Conservation (phyloP, 2,888 invertebrate species). For the Prosapia bicincta region DNA sequence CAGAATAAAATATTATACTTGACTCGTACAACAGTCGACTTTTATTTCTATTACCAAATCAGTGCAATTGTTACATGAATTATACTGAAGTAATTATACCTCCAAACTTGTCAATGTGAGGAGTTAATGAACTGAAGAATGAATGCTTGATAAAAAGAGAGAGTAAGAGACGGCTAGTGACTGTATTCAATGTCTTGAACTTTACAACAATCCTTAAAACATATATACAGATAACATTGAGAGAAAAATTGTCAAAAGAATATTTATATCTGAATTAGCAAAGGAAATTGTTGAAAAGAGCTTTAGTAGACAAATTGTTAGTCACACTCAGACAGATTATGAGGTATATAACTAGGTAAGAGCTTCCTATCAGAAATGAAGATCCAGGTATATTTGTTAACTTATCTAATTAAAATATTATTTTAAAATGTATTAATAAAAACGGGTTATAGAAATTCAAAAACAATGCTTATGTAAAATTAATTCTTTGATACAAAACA, state of each 20-base stretch:
- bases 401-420: too few relatives aligned
- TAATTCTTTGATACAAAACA: too few relatives aligned
- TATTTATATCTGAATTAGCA: not conserved
- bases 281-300: slow-evolving; percentile 1
- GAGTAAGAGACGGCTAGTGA: slow-evolving; percentile 14
- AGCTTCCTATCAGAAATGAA: too few relatives aligned
- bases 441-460: too few relatives aligned
- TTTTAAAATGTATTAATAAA: too few relatives aligned
- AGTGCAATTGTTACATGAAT: too few relatives aligned
- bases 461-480: too few relatives aligned
- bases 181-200: slow-evolving; percentile 9
- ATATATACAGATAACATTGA: slow-evolving; percentile 6
- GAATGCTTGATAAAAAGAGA: slow-evolving; percentile 4
- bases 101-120: slow-evolving; percentile 6
- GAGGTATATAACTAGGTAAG: not conserved
- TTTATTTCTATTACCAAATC: too few relatives aligned
- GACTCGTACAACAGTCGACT: too few relatives aligned
- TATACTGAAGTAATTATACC: slow-evolving; percentile 12
- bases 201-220: not conserved
- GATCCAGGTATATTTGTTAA: too few relatives aligned
- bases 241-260: slow-evolving; percentile 2
- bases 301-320: not conserved
- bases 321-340: not conserved
- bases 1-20: too few relatives aligned
- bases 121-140: slow-evolving; percentile 12